Conservation (phyloP, 2,113 vertebrate species). For the Channa maculata region DNA sequence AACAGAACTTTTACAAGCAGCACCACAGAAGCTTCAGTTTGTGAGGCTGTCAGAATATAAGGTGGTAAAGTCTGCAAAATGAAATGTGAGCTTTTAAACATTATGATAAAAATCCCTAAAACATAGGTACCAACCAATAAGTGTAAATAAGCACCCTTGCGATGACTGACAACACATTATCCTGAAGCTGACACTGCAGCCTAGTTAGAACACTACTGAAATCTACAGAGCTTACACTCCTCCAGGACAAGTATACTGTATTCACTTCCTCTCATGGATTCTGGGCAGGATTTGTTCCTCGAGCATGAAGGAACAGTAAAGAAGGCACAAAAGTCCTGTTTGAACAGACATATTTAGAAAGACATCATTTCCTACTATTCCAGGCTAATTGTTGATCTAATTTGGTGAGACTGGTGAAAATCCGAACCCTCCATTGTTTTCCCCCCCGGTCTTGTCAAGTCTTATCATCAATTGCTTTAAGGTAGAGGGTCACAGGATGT, state of each 20-base stretch:
- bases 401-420: conserved; percentile 37
- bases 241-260: conserved; percentile 28
- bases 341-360: conserved; percentile 24
- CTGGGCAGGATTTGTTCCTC: conserved; percentile 41
- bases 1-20: conserved; percentile 78
- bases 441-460: conserved; percentile 21
- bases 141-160: conserved; percentile 51
- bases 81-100: conserved; percentile 17
- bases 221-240: conserved; percentile 22
- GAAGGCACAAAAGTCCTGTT: conserved; percentile 20
- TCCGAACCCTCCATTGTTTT: conserved; percentile 2
- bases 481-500: conserved; percentile 12
- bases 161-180: conserved; percentile 47
- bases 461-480: conserved; percentile 34
- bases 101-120: neutral
- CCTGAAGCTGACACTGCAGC: conserved; percentile 24
- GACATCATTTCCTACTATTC: conserved; percentile 17
- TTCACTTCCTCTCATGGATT: conserved; percentile 37
- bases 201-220: conserved; percentile 40
- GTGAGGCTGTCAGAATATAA: conserved; percentile 55
- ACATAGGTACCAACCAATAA: conserved; percentile 21
- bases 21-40: conserved; percentile 92
- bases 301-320: conserved; percentile 52
- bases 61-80: conserved; percentile 11
- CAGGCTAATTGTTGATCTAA: conserved; percentile 39